These are phyloP conservation scores for Brenthis hecate DNA, from an alignment of 2,888 invertebrate species.

Conservation along the genomic window DNA sequence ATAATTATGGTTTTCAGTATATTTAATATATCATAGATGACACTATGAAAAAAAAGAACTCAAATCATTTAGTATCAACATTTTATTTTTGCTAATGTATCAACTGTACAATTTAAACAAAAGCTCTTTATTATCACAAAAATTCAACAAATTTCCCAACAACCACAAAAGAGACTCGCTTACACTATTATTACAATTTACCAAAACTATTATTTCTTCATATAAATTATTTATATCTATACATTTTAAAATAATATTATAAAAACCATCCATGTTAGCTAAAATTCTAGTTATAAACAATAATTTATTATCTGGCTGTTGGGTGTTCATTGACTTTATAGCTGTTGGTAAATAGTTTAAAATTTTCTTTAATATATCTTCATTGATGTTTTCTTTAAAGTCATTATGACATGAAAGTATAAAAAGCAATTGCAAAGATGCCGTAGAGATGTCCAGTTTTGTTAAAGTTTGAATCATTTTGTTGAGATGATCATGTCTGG, in stretches of 20 bases:
- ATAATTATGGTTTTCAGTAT: too few relatives aligned
- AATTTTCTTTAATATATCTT: slow-evolving; percentile 46
- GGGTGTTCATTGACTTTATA: slow-evolving; percentile 43
- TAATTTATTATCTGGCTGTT: slow-evolving; percentile 45
- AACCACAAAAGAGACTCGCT: slow-evolving; percentile 59
- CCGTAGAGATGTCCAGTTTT: slow-evolving; percentile 41
- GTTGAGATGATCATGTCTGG: slow-evolving; percentile 55
- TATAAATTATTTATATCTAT: slow-evolving; percentile 47
- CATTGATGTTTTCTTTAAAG: slow-evolving; percentile 47
- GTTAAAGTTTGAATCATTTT: slow-evolving; percentile 48
- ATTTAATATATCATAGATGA: too few relatives aligned
- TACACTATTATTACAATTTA: slow-evolving; percentile 42
- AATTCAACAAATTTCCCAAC: slow-evolving; percentile 61
- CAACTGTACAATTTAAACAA: slow-evolving; percentile 44
- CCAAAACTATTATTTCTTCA: slow-evolving; percentile 44
- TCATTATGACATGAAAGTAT: slow-evolving; percentile 60
- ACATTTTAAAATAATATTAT: slow-evolving; percentile 46
- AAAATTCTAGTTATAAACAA: slow-evolving; percentile 56
- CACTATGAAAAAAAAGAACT: too few relatives aligned
- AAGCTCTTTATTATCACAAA: slow-evolving; percentile 47
- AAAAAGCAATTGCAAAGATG: slow-evolving; percentile 55
- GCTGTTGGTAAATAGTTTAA: slow-evolving; percentile 43
- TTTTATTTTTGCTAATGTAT: slow-evolving; percentile 11
- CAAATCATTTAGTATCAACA: not conserved
- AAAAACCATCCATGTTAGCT: slow-evolving; percentile 55